phyloP scores from a whole-genome alignment of 2,888 invertebrate genomes.

The Volucella bombylans region DNA sequence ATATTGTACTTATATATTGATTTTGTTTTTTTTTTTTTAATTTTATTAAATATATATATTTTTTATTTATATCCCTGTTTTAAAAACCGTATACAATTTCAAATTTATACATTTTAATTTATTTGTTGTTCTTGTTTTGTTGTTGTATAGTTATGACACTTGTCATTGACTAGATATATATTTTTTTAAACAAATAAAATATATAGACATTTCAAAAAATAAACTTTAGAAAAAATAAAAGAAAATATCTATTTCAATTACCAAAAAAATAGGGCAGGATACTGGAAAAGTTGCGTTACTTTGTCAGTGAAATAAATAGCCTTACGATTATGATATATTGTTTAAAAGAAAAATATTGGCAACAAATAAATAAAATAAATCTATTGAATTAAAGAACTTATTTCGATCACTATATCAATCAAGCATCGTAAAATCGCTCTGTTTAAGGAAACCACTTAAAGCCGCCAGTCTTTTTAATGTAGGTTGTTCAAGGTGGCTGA shows the following conservation, averaged over 20 bases:
- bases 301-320: no score
- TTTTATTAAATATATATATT: background rate
- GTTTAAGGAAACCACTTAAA: no score
- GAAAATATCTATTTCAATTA: background rate
- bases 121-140: constrained; percentile 1
- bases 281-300: no score
- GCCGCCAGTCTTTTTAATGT: no score
- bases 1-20: background rate
- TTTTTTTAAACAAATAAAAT: constrained; percentile 26
- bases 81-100: constrained; percentile 53
- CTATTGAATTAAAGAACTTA: no score
- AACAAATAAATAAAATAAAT: no score
- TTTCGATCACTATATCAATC: no score
- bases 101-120: constrained; percentile 23
- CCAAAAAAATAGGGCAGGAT: no score
- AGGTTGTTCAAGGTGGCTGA: no score
- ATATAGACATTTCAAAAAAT: constrained; percentile 10
- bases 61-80: constrained; percentile 49
- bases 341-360: no score
- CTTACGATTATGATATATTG: no score
- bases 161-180: constrained; percentile 57
- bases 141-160: constrained; percentile 34
- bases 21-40: background rate
- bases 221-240: background rate
- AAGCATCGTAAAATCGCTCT: no score